Evolutionary conservation across 2,888 invertebrate species (phyloP).

Genomic region (Tipula helvola): DNA sequence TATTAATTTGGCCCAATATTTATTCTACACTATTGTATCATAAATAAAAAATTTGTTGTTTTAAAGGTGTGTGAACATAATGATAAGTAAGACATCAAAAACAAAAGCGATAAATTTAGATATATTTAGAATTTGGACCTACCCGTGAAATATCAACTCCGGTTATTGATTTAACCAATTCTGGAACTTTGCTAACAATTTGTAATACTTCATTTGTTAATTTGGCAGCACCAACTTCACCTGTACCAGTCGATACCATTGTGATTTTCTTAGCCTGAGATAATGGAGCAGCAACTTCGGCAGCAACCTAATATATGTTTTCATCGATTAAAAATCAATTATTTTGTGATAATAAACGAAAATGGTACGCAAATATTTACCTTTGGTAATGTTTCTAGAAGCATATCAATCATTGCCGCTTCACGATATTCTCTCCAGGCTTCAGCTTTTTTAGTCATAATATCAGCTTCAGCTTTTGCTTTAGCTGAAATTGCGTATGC

Average conservation of each 20-base stretch:
- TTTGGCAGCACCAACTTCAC: constrained; percentile 88
- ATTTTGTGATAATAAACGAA: constrained; percentile 11
- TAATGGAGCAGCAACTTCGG: constrained; percentile 90
- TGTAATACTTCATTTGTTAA: constrained; percentile 86
- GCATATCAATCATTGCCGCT: constrained; percentile 94
- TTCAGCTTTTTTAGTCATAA: constrained; percentile 94
- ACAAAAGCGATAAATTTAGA: background rate
- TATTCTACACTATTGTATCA: background rate
- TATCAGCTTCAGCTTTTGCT: constrained; percentile 91
- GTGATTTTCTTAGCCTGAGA: constrained; percentile 91
- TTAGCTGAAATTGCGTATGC: constrained; percentile 90
- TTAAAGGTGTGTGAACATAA: background rate
- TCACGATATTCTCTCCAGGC: constrained; percentile 95
- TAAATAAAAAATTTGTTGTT: background rate
- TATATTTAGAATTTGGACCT: constrained; percentile 25
- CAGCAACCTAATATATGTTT: constrained; percentile 68
- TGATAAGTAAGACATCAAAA: background rate
- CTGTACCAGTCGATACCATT: constrained; percentile 87
- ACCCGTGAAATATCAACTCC: constrained; percentile 90
- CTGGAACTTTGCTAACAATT: constrained; percentile 86
- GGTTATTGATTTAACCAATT: constrained; percentile 80
- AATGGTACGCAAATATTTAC: constrained; percentile 37
- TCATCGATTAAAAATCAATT: background rate
- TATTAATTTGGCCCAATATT: background rate
- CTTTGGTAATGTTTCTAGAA: constrained; percentile 88